Evolutionary conservation across 2,113 vertebrate genomes (phyloP), one percentile per base, ranked within the genome.

Genomic region (Girardinichthys multiradiatus): DNA sequence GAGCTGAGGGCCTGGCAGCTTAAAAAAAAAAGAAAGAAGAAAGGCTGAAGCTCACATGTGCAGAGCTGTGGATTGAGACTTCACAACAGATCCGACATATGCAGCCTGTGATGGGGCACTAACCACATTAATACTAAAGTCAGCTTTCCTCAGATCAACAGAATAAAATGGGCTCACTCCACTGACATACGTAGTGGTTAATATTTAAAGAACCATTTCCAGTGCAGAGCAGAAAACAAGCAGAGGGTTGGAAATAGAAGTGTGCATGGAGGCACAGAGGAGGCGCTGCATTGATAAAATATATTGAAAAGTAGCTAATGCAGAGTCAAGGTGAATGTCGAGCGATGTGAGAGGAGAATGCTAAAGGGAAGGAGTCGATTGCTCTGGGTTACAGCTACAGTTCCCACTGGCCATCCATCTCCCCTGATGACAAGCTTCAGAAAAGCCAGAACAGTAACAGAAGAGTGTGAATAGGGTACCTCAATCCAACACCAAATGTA

Each of bases 191-290:
- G 37, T 68, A 29, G 75, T 66, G 63, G 60, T 91, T 90, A 87
- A 92, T 92, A 92, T 91, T 92, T 90, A 80, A 93, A 85, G 72
- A 87, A 74, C 30, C 74, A 45, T 58, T 62, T 77, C 66, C 59
- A 68, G 70, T 35, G 71, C 66, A 73, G 51, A 61, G 69, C 79
- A 61, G 69, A 79, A 85, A 65, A 90, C 42, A 86, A 85, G 70
- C 74, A 27, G 35, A 57, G 27, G 54, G 61, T 2, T 21, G 3
- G 45, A 72, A 79, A 48, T 69, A 68, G 60, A 65, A 12, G 68
- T 61, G 31, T 29, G 11, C 57, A 61, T 27, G 10, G 5, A 54
- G 21, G 69, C 59, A 54, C 6, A 28, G 31, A 29, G 24, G 37
- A 30, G 67, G 57, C 30, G 31, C 42, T 42, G 67, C 67, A 79